Conservation (phyloP, 2,113 vertebrate species). For the Cariama cristata region DNA sequence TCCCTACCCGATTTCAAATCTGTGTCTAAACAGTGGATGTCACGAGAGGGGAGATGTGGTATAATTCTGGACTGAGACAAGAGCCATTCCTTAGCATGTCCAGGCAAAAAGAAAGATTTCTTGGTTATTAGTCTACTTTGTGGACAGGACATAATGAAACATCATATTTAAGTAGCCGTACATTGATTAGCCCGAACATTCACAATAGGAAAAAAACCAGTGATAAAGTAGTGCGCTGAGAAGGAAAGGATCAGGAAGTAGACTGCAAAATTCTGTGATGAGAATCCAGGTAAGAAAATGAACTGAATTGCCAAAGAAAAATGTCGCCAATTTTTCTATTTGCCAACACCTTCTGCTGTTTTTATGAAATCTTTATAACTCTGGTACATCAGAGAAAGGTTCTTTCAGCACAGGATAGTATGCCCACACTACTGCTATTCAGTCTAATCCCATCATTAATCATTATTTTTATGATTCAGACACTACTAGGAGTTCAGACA, state of each 20-base stretch:
- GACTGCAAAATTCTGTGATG: neutral
- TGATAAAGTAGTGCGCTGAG: neutral
- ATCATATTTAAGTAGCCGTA: neutral
- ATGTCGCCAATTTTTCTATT: neutral
- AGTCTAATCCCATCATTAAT: neutral
- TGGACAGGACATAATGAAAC: neutral
- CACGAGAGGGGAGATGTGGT: neutral
- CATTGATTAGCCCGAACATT: neutral
- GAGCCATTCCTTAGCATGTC: neutral
- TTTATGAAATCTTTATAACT: neutral
- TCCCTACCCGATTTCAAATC: neutral
- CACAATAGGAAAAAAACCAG: neutral
- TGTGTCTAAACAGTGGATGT: neutral
- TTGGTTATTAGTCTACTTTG: neutral
- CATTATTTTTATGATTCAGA: neutral
- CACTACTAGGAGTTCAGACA: neutral
- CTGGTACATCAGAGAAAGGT: neutral
- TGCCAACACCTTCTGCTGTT: neutral
- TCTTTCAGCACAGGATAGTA: neutral
- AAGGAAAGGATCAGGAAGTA: neutral
- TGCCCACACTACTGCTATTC: neutral
- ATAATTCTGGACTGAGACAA: neutral
- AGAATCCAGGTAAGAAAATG: neutral
- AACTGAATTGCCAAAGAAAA: neutral
- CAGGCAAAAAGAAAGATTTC: neutral